Evolutionary conservation across 2,797 vertebrate species (phyloP).

Genomic region (Syncerus caffer): DNA sequence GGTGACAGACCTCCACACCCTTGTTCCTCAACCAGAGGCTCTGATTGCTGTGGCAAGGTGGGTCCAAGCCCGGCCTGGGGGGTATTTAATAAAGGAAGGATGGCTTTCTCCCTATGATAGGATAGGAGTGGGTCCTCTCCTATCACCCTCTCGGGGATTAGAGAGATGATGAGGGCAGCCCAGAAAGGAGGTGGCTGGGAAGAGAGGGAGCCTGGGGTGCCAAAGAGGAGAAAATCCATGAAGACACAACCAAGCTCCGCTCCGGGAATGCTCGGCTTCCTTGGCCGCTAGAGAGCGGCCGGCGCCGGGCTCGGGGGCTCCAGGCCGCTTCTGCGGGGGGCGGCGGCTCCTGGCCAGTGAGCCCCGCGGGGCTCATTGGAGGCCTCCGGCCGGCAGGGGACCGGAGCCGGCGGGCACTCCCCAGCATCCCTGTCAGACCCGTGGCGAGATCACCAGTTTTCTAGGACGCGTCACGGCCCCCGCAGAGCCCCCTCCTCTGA

Average conservation of each 20-base stretch:
- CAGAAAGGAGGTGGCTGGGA: rapidly evolving
- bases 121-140: neutral
- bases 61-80: neutral
- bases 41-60: rapidly evolving
- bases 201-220: neutral
- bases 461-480: neutral
- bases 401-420: too few relatives aligned
- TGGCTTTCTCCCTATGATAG: neutral
- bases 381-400: neutral
- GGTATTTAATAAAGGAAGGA: neutral
- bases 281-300: neutral
- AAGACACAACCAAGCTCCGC: neutral
- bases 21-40: neutral
- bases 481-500: neutral
- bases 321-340: neutral
- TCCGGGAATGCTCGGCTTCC: neutral
- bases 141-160: neutral
- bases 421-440: neutral
- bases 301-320: neutral
- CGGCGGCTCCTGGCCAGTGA: neutral
- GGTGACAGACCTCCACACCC: neutral
- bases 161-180: neutral
- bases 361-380: neutral
- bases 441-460: neutral
- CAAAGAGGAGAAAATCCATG: neutral